Evolutionary conservation across 2,797 vertebrate genomes (phyloP).

Genomic region (Sylvia borin): DNA sequence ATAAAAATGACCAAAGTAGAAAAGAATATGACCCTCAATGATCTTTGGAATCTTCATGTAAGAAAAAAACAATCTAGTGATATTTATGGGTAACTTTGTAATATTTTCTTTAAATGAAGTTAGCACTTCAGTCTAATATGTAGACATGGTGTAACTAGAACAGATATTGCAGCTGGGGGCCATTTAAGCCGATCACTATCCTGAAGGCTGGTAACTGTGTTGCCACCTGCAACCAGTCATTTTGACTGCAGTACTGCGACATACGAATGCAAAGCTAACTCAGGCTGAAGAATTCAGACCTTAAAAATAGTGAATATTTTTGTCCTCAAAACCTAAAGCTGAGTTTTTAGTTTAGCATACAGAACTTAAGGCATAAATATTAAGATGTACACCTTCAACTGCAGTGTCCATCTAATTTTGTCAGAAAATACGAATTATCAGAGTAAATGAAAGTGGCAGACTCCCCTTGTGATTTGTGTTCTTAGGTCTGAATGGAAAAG

Average conservation of each 20-base stretch:
- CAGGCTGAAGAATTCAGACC: background rate
- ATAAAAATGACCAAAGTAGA: background rate
- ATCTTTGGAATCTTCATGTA: background rate
- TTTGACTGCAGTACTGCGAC: background rate
- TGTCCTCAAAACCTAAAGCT: background rate
- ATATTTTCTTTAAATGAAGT: background rate
- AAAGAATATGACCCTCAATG: background rate
- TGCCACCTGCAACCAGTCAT: background rate
- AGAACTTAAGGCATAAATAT: background rate
- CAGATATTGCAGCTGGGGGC: background rate
- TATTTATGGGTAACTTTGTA: background rate
- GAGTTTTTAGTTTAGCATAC: background rate
- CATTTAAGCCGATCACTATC: background rate
- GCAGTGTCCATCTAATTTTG: background rate
- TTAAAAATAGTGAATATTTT: background rate
- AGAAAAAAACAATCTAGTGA: background rate
- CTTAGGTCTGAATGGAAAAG: background rate
- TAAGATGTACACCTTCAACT: background rate
- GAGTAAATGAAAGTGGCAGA: background rate
- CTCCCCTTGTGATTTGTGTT: background rate
- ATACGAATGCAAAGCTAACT: background rate
- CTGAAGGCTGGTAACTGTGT: fast-evolving
- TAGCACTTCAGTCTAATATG: background rate
- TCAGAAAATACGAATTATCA: background rate
- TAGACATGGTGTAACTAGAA: background rate